Percentiles rank a stretch among this genome's conserved stretches.
Evolutionary conservation across 2,888 invertebrate genomes (phyloP).

Genomic region (Hypercompe scribonia): DNA sequence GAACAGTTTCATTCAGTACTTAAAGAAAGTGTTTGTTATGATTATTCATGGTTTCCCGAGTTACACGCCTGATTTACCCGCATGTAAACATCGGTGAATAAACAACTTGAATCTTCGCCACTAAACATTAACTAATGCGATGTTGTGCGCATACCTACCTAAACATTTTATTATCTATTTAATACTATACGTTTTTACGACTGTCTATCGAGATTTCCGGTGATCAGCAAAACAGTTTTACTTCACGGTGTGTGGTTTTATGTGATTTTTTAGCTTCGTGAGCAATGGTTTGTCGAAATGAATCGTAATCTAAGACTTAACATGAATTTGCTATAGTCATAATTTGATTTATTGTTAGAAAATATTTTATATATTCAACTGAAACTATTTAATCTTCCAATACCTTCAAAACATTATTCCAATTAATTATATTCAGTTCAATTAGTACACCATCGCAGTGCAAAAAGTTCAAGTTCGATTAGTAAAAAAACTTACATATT

Average conservation of each 20-base stretch:
- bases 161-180: conserved; percentile 52
- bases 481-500: too few relatives aligned
- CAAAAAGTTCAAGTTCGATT: too few relatives aligned
- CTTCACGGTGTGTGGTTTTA: conserved; percentile 41
- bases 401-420: background rate
- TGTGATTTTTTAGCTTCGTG: conserved; percentile 17
- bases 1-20: conserved; percentile 36
- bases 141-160: conserved; percentile 45
- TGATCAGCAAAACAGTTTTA: conserved; percentile 47
- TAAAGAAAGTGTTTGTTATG: conserved; percentile 51
- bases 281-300: background rate
- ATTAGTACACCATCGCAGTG: too few relatives aligned
- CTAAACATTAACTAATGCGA: conserved; percentile 39
- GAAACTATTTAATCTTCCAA: background rate
- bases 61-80: conserved; percentile 47
- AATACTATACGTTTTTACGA: conserved; percentile 52
- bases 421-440: background rate
- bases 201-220: conserved; percentile 53
- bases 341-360: background rate
- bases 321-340: background rate
- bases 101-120: conserved; percentile 44
- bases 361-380: background rate
- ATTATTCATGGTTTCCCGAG: conserved; percentile 50
- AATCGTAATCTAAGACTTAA: conserved; percentile 1
- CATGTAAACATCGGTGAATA: conserved; percentile 52